phyloP scores from a whole-genome alignment of 2,888 invertebrate genomes.

The Nemoura dubitans region DNA sequence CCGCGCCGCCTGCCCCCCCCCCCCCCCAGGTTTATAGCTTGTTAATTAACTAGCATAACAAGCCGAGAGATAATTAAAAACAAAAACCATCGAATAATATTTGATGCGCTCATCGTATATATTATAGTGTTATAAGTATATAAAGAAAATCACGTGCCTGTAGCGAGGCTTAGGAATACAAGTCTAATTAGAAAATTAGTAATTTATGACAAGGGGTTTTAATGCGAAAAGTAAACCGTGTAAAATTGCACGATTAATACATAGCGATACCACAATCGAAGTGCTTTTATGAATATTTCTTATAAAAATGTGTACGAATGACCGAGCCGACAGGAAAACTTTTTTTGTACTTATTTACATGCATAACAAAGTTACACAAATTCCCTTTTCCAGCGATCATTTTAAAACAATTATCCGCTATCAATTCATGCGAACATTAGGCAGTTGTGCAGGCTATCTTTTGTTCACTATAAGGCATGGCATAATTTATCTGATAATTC shows the following conservation, averaged over 20 bases:
- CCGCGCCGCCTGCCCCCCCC: no score
- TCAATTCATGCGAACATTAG: background rate
- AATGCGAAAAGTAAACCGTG: constrained; percentile 3
- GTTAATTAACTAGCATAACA: background rate
- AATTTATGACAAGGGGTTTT: background rate
- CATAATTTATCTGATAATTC: background rate
- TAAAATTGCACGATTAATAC: background rate
- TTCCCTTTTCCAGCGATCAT: background rate
- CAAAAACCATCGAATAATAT: background rate
- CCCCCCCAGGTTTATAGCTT: background rate
- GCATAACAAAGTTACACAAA: background rate
- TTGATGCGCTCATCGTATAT: background rate
- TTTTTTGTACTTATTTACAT: background rate
- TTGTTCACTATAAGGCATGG: background rate
- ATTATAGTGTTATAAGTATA: constrained; percentile 15
- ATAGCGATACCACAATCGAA: background rate
- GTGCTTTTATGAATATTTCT: background rate
- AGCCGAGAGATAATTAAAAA: background rate
- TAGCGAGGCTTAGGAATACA: background rate
- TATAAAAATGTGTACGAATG: background rate
- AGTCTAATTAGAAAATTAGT: constrained; percentile 7
- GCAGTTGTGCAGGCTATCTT: background rate
- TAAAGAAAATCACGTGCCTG: constrained; percentile 5
- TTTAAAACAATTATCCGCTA: background rate
- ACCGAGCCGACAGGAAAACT: background rate